Evolutionary conservation across 2,888 invertebrate species (phyloP).

Genomic region (Drosophila demipolita): DNA sequence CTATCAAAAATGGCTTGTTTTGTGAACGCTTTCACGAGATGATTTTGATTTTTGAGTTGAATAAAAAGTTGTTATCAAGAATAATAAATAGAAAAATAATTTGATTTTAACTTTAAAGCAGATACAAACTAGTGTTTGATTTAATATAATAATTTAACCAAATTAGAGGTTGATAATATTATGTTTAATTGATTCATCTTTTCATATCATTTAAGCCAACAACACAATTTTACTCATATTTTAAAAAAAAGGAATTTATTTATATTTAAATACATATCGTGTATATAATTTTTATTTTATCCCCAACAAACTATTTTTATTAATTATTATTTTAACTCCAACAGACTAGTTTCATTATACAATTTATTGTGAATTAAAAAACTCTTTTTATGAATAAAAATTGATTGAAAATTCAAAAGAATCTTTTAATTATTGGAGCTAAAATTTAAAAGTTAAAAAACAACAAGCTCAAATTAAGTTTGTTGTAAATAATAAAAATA

Average conservation of each 20-base stretch:
- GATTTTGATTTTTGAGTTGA: not conserved
- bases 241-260: not conserved
- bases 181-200: not conserved
- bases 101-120: rapidly evolving
- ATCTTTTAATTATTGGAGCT: not conserved
- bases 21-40: not conserved
- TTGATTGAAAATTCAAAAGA: not conserved
- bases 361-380: not conserved
- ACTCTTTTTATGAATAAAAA: not conserved
- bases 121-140: not conserved
- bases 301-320: not conserved
- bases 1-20: not conserved
- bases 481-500: not conserved
- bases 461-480: not conserved
- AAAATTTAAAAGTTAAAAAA: not conserved
- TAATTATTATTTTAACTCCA: not conserved
- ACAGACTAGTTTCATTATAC: not conserved
- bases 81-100: not conserved
- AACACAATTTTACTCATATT: too few species aligned
- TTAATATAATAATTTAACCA: not conserved
- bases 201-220: too few species aligned
- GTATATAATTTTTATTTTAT: not conserved
- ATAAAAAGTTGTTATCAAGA: not conserved
- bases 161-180: not conserved
- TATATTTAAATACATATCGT: not conserved